These are phyloP conservation scores for Calephelis virginiensis DNA, from an alignment of 1,140 invertebrate genomes.

Conservation along the genomic window DNA sequence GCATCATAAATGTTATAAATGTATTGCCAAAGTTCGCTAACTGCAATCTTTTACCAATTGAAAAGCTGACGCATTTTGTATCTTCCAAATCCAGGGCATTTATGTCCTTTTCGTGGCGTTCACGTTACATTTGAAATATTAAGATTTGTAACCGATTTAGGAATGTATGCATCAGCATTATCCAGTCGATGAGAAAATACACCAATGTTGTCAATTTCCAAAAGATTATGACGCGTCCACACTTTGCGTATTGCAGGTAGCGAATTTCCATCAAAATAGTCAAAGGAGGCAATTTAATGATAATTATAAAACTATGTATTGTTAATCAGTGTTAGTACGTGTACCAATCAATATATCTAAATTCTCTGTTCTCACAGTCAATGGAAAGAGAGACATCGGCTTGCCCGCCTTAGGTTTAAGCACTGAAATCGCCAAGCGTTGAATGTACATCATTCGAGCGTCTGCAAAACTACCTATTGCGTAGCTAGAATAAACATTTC, in stretches of 20 bases:
- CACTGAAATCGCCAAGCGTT: slow-evolving; percentile 52
- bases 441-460: slow-evolving; percentile 46
- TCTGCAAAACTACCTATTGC: slow-evolving; percentile 55
- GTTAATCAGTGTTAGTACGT: slow-evolving; percentile 25
- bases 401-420: slow-evolving; percentile 53
- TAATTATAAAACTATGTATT: slow-evolving; percentile 8
- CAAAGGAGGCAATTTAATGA: background rate
- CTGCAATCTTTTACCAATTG: background rate
- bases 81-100: background rate
- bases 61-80: background rate
- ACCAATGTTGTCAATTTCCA: background rate
- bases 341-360: slow-evolving; percentile 19
- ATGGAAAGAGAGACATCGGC: slow-evolving; percentile 43
- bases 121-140: too few relatives aligned
- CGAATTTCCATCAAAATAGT: slow-evolving; percentile 3
- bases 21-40: background rate
- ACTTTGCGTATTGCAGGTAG: background rate
- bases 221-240: too few relatives aligned
- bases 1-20: slow-evolving; percentile 10
- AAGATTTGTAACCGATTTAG: too few relatives aligned
- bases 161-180: too few relatives aligned
- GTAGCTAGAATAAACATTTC: slow-evolving; percentile 68
- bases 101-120: too few relatives aligned
- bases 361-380: slow-evolving; percentile 36
- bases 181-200: too few relatives aligned